Evolutionary conservation across 2,113 vertebrate genomes (phyloP), one percentile per base, ranked within the genome.

Genomic region (Albula goreensis): DNA sequence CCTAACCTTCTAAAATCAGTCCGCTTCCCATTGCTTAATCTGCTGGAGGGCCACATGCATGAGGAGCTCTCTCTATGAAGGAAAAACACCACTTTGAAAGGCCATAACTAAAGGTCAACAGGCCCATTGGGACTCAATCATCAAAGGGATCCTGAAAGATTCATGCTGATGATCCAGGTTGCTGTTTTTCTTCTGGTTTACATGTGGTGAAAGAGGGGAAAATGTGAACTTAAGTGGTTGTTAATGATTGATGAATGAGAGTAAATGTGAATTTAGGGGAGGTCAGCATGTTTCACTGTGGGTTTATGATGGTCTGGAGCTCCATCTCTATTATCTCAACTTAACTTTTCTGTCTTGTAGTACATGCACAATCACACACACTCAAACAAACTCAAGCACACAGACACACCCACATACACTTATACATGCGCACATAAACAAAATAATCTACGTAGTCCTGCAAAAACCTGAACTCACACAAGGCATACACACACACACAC

Each of bases 391-490:
- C 15, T 17, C 10, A 19, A 19, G 66, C 15, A 17, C 53, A 70
- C 66, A 70, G 10, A 6, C 22, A 70, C 22, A 19, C 41, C 31
- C n/a, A 78, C 66, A 78, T 25, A 25, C 9, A 78, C 9, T 41
- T 11, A 78, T 7, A 78, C 66, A 74, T 25, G 31, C 31, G 41
- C 49, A 11, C 41, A 80, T 74, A 63, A 25, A 60, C 12, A 50
- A 50, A 50, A 84, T 25, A 81, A 87, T 57, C 56, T 83, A 41
- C 49, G 51, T 5, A 66, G n/a, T 74, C 31, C n/a, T 74, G 70
- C 70, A 10, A 25, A 31, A 41, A 41, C 31, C 31, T 41, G 31
- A 41, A 41, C 31, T 41, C 31, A 41, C 31, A 41, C 31, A 41
- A 41, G 31, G 31, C 31, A 41, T 41, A 1, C 31, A 41, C 31